Conservation (phyloP, 1,140 invertebrate genomes). For the Trichonephila inaurata region DNA sequence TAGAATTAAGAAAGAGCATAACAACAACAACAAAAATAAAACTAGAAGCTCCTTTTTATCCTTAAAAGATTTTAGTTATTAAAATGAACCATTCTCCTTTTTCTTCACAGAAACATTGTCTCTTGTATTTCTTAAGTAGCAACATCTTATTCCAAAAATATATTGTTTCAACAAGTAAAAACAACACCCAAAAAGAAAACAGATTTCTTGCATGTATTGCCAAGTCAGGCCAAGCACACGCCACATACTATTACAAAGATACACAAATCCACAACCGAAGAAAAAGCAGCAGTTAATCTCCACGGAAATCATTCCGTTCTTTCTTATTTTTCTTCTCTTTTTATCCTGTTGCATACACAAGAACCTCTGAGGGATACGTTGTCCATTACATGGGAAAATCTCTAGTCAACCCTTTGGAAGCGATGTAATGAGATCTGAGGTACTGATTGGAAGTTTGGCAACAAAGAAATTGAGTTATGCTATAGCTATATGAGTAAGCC, state of each 20-base stretch:
- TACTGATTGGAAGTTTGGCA: slow-evolving; percentile 4
- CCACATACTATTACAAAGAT: background rate
- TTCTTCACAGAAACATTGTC: too few species aligned
- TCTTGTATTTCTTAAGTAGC: too few species aligned
- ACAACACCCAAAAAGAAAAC: too few species aligned
- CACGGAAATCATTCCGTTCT: background rate
- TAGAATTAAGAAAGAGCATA: too few species aligned
- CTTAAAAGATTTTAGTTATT: too few species aligned
- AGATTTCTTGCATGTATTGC: background rate
- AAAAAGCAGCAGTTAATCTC: background rate
- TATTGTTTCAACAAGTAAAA: too few species aligned
- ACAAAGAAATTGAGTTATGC: slow-evolving; percentile 1
- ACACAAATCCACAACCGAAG: background rate
- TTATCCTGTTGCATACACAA: slow-evolving; percentile 55
- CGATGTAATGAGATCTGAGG: background rate
- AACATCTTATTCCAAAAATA: too few species aligned
- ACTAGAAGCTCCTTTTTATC: too few species aligned
- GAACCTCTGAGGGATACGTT: background rate
- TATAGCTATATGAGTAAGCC: background rate
- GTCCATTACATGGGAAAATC: slow-evolving; percentile 45
- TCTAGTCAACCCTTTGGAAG: slow-evolving; percentile 23
- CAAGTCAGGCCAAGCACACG: background rate
- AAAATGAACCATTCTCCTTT: too few species aligned
- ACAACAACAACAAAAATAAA: too few species aligned
- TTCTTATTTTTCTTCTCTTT: background rate